Evolutionary conservation across 2,797 vertebrate species (phyloP).

Genomic region (Alcedo atthis): DNA sequence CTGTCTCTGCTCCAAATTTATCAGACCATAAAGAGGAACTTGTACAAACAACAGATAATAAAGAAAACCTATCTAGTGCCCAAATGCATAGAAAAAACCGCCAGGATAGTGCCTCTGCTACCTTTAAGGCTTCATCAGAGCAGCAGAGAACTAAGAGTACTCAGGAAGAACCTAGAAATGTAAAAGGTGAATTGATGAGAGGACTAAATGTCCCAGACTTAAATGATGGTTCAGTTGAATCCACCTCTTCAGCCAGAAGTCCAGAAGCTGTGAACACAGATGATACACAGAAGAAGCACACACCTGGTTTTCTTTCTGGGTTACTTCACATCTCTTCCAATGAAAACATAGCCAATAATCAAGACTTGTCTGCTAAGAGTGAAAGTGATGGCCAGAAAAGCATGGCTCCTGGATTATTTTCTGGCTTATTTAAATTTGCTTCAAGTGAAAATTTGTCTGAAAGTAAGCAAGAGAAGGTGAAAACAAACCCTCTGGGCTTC

Average conservation of each 20-base stretch:
- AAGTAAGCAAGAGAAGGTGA: conserved; percentile 65
- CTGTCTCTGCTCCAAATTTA: conserved; percentile 53
- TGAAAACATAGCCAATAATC: conserved; percentile 70
- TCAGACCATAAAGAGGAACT: background rate
- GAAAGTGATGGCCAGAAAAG: conserved; percentile 59
- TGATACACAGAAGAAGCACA: background rate
- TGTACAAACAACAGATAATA: background rate
- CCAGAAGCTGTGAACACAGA: background rate
- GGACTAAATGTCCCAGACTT: background rate
- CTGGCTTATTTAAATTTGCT: conserved; percentile 82
- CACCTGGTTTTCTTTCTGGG: conserved; percentile 83
- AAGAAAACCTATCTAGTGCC: background rate
- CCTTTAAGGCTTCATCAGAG: background rate
- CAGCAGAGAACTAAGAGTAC: background rate
- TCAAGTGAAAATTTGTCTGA: conserved; percentile 72
- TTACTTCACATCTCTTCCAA: conserved; percentile 81
- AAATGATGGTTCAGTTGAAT: background rate
- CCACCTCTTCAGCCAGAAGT: background rate
- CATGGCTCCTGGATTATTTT: conserved; percentile 77
- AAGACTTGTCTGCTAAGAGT: conserved; percentile 60
- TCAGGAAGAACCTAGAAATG: background rate
- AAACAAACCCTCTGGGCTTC: conserved; percentile 51
- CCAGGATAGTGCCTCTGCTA: background rate
- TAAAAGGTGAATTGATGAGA: background rate
- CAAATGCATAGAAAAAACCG: background rate